Conservation (phyloP, 2,888 invertebrate species). For the Aproaerema taeniolella region DNA sequence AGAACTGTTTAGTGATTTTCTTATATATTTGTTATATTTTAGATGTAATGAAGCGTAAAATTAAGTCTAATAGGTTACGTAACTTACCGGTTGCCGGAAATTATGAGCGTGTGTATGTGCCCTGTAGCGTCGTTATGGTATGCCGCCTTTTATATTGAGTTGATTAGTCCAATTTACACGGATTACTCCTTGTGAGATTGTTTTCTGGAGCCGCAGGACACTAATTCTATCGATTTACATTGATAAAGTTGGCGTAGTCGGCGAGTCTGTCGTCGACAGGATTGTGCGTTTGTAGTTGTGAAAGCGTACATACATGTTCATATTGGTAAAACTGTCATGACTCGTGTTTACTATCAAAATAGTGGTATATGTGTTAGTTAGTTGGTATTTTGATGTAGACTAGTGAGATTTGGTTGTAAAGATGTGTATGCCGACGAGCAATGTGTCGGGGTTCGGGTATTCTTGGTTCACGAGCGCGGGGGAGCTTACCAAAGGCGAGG, state of each 20-base stretch:
- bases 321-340: constrained; percentile 73
- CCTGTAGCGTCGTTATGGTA: constrained; percentile 65
- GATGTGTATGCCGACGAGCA: constrained; percentile 77
- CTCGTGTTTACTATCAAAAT: constrained; percentile 67
- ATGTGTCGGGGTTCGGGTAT: constrained; percentile 73
- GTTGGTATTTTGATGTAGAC: constrained; percentile 52
- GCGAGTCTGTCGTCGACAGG: constrained; percentile 62
- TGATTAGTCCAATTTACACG: constrained; percentile 49
- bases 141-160: constrained; percentile 63
- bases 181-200: constrained; percentile 32
- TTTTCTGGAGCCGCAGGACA: constrained; percentile 25
- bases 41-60: constrained; percentile 29
- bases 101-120: constrained; percentile 60
- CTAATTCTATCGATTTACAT: constrained; percentile 31
- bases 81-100: constrained; percentile 29
- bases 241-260: constrained; percentile 41
- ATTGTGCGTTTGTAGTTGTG: constrained; percentile 69
- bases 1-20: constrained; percentile 27
- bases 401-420: constrained; percentile 40
- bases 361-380: constrained; percentile 62
- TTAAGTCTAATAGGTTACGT: constrained; percentile 28
- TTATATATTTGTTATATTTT: constrained; percentile 24
- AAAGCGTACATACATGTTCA: constrained; percentile 70
- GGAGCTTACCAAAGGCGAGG: constrained; percentile 69
- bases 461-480: constrained; percentile 72